Percentiles rank a stretch among this genome's conserved stretches.
Conservation (phyloP, 2,113 vertebrate genomes). For the Bambusicola thoracicus region DNA sequence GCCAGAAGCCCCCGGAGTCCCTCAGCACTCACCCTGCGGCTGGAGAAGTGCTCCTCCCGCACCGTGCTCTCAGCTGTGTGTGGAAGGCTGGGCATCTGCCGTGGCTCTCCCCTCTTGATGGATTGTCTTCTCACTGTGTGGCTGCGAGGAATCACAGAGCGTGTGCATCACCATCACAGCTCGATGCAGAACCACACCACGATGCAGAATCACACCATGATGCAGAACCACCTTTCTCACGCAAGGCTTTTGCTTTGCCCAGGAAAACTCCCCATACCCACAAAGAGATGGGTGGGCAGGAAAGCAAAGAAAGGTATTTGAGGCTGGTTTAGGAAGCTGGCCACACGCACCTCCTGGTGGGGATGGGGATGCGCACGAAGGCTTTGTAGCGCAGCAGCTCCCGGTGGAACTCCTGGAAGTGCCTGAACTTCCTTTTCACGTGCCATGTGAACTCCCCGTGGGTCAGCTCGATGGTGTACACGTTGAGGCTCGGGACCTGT, state of each 20-base stretch:
- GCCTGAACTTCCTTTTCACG: conserved; percentile 96
- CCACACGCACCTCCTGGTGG: conserved; percentile 86
- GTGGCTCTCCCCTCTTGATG: conserved; percentile 81
- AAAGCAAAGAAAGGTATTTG: background rate
- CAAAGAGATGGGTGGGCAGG: background rate
- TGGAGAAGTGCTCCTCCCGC: conserved; percentile 90
- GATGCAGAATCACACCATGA: fast-evolving
- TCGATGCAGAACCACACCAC: fast-evolving
- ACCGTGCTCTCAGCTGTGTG: conserved; percentile 84
- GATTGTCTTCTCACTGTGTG: conserved; percentile 89
- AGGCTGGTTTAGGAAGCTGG: background rate
- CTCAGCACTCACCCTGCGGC: conserved; percentile 83
- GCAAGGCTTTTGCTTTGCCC: background rate
- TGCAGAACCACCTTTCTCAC: fast-evolving
- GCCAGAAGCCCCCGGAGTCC: background rate
- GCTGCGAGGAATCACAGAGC: conserved; percentile 67
- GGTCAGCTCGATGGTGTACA: conserved; percentile 92
- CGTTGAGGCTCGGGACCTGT: conserved; percentile 84
- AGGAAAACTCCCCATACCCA: background rate
- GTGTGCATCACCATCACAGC: fast-evolving
- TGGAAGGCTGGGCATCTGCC: conserved; percentile 89
- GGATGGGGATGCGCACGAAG: conserved; percentile 93
- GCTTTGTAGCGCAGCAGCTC: conserved; percentile 95
- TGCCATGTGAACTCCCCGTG: conserved; percentile 95
- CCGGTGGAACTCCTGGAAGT: conserved; percentile 94